Conservation (phyloP, 2,797 vertebrate species). For the Coregonus ussuriensis region DNA sequence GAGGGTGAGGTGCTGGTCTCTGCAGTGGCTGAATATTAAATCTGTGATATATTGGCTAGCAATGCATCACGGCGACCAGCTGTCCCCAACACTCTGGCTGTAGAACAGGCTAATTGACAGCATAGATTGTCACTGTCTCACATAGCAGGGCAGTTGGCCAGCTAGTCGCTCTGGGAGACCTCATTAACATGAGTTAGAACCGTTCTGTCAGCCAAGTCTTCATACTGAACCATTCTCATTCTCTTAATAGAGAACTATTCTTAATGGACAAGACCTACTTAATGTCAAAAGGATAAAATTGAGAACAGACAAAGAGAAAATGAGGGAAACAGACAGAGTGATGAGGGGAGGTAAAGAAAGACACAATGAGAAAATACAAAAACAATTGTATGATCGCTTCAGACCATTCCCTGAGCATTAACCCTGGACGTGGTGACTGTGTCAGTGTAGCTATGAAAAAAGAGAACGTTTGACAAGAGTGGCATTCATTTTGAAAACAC, state of each 20-base stretch:
- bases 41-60: constrained; percentile 1
- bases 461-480: constrained; percentile 65
- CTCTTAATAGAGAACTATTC: constrained; percentile 16
- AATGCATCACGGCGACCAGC: constrained; percentile 6
- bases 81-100: constrained; percentile 8
- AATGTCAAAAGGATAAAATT: background rate
- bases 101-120: constrained; percentile 55
- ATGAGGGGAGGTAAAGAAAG: background rate
- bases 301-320: background rate
- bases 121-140: constrained; percentile 61
- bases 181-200: constrained; percentile 67
- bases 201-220: constrained; percentile 52
- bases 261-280: constrained; percentile 31
- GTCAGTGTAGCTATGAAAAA: constrained; percentile 43
- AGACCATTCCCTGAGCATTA: constrained; percentile 9
- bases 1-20: background rate
- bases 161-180: constrained; percentile 46
- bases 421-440: constrained; percentile 43
- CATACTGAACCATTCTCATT: background rate
- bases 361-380: constrained; percentile 32
- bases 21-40: constrained; percentile 6
- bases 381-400: constrained; percentile 33
- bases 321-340: background rate
- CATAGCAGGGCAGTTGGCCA: constrained; percentile 59
- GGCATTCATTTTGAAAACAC: constrained; percentile 65